Evolutionary conservation across 2,797 vertebrate genomes (phyloP).

Genomic region (Danio aesculapii): DNA sequence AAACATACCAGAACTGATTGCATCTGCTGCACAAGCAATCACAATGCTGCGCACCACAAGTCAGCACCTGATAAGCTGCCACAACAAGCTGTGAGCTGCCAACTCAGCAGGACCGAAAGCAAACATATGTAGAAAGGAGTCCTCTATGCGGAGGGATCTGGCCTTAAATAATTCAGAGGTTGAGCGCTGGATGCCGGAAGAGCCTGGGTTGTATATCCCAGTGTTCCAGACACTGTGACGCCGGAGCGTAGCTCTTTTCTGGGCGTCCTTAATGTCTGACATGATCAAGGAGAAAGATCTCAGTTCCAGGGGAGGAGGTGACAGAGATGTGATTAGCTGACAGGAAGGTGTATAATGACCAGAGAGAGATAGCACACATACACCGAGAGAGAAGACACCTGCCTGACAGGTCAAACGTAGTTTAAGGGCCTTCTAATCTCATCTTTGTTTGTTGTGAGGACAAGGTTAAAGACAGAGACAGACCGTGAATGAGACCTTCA

Average conservation of each 20-base stretch:
- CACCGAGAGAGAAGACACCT: constrained; percentile 6
- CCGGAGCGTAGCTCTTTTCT: constrained; percentile 28
- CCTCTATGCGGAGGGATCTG: constrained; percentile 15
- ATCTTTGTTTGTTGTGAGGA: constrained; percentile 21
- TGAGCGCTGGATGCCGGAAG: constrained; percentile 41
- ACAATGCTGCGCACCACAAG: constrained; percentile 12
- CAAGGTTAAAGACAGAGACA: constrained; percentile 31
- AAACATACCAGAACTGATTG: constrained; percentile 46
- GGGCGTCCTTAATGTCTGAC: constrained; percentile 28
- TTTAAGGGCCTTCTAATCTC: constrained; percentile 7
- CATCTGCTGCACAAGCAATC: constrained; percentile 53
- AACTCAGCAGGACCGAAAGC: constrained; percentile 26
- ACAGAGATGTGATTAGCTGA: constrained; percentile 44
- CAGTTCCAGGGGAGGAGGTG: constrained; percentile 31
- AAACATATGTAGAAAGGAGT: constrained; percentile 46
- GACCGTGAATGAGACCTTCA: not conserved
- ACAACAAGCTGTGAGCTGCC: constrained; percentile 33
- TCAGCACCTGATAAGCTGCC: constrained; percentile 48
- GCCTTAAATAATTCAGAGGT: constrained; percentile 54
- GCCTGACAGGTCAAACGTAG: constrained; percentile 26
- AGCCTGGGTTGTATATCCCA: constrained; percentile 38
- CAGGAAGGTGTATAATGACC: constrained; percentile 31
- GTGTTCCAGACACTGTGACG: constrained; percentile 53
- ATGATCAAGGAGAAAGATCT: constrained; percentile 57
- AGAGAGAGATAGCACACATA: not conserved